Evolutionary conservation across 2,797 vertebrate species (phyloP).

Genomic region (Rhinophrynus dorsalis): DNA sequence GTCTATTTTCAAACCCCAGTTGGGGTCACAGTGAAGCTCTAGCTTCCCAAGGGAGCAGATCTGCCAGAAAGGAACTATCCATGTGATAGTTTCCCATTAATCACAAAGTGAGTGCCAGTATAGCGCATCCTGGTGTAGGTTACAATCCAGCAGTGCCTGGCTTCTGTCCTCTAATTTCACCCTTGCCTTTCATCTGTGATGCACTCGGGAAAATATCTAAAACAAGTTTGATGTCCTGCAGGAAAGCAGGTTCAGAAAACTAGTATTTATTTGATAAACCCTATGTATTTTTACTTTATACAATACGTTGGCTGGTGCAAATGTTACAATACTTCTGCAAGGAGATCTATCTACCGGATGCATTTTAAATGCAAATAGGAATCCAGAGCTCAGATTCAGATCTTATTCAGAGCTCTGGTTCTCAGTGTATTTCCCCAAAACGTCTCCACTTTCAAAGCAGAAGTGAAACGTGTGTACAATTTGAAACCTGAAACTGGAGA

Average conservation of each 20-base stretch:
- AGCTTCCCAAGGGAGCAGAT: too few species aligned
- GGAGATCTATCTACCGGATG: constrained; percentile 41
- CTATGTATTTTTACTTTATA: background rate
- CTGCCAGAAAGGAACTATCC: too few species aligned
- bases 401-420: constrained; percentile 58
- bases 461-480: constrained; percentile 68
- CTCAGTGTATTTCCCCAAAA: constrained; percentile 55
- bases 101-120: too few species aligned
- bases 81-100: too few species aligned
- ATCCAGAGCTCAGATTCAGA: constrained; percentile 49
- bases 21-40: too few species aligned
- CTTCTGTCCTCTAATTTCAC: constrained; percentile 35
- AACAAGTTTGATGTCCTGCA: constrained; percentile 23
- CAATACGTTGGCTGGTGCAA: background rate
- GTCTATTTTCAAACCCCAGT: too few species aligned
- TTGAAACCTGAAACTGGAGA: constrained; percentile 67
- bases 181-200: constrained; percentile 24
- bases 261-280: constrained; percentile 16
- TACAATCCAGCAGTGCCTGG: constrained; percentile 10
- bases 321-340: constrained; percentile 42
- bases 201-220: constrained; percentile 7
- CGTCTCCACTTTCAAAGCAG: constrained; percentile 63
- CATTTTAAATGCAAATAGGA: constrained; percentile 49
- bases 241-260: constrained; percentile 6
- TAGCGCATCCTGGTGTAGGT: constrained; percentile 3